Evolutionary conservation across 2,888 invertebrate genomes (phyloP).

Genomic region (Lathronympha strigana): DNA sequence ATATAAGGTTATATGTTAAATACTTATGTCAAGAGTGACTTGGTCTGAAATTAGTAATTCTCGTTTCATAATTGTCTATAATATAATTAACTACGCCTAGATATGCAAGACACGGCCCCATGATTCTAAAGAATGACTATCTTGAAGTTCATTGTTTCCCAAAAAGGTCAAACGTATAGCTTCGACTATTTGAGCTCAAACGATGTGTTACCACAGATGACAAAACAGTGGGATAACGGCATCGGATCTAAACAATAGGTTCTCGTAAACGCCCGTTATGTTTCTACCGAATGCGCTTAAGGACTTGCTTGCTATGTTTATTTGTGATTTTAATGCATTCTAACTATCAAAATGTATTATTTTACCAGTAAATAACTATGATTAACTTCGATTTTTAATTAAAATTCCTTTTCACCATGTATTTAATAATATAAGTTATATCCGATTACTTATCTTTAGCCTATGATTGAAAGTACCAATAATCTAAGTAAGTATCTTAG

Average conservation of each 20-base stretch:
- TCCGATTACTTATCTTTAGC: too few relatives aligned
- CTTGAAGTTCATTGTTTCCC: slow-evolving; percentile 8
- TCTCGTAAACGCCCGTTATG: slow-evolving; percentile 22
- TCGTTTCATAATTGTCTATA: not conserved
- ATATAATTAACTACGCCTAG: too few relatives aligned
- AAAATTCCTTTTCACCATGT: too few relatives aligned
- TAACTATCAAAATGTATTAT: too few relatives aligned
- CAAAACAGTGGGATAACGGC: slow-evolving; percentile 26
- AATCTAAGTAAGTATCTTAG: too few relatives aligned
- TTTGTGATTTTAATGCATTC: slow-evolving; percentile 10
- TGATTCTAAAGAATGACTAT: too few relatives aligned
- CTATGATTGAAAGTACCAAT: too few relatives aligned
- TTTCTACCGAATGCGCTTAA: slow-evolving; percentile 19
- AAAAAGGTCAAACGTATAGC: slow-evolving; percentile 5
- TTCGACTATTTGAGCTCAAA: not conserved
- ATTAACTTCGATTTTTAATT: too few relatives aligned
- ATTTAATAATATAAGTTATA: too few relatives aligned
- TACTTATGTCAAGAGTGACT: not conserved
- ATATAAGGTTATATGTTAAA: too few relatives aligned
- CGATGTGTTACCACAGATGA: slow-evolving; percentile 14
- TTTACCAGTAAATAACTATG: too few relatives aligned
- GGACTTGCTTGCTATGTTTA: not conserved
- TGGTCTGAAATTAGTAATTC: not conserved
- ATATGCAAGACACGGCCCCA: not conserved
- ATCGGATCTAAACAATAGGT: slow-evolving; percentile 25